Evolutionary conservation across 2,888 invertebrate species (phyloP), one percentile per base, ranked within the genome.

Genomic region (Drosophila paracracens): DNA sequence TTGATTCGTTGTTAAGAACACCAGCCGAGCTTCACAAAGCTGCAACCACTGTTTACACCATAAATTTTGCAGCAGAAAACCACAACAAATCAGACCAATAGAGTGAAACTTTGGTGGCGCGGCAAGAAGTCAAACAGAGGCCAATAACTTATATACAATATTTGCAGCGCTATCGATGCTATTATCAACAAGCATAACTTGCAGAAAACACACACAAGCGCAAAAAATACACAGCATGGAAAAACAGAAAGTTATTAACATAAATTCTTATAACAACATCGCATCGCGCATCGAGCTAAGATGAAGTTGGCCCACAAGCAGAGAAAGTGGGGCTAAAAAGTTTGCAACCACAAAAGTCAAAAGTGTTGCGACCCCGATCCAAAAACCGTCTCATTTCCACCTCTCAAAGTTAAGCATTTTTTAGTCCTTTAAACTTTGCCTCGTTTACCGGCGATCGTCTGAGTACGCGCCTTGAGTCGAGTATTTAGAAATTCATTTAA

Each of bases 401-500:
- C 61, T 56, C 56, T 65, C 67, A 76, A 74, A 86, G 79, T 76
- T 80, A 66, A 75, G 76, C 65, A 63, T 72, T 60, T 67, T 63
- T 62, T 57, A 62, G 72, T 79, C 70, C 75, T 81, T 79, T 85
- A 76, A 87, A 87, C 82, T 84, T 84, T 79, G 65, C 56, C 88
- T 87, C 82, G 88, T 84, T 87, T 82, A 76, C 79, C 88, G 60
- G 82, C 85, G 83, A 84, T 84, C 88, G 88, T 70, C 82, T 69
- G 74, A 81, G 87, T 69, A 73, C 73, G 79, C 68, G 81, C 70
- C 82, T 71, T 57, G 74, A 74, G 77, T 83, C 74, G 75, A 88
- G 88, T 88, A 85, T 85, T 85, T 88, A 81, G 88, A 85, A 88
- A 85, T 85, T 85, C 88, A 85, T 85, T 85, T 88, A 85, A 88